A percentile compares a stretch with the other conserved stretches of the same genome.
These are phyloP conservation scores for Pogonomyrmex californicus DNA, from an alignment of 1,140 invertebrate genomes.

Conservation along the genomic window DNA sequence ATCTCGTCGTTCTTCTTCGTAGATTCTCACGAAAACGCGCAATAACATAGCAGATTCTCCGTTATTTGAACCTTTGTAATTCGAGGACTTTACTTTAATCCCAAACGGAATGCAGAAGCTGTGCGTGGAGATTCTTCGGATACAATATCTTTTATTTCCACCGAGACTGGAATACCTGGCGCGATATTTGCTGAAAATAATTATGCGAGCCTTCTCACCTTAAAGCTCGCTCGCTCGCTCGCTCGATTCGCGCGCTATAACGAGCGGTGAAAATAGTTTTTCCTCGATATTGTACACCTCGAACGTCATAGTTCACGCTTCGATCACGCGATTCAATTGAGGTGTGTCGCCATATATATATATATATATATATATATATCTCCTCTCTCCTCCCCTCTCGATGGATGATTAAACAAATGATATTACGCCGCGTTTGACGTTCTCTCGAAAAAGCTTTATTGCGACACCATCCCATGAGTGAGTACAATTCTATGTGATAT, in stretches of 20 bases:
- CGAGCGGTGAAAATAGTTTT: constrained; percentile 31
- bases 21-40: too few species aligned
- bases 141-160: background rate
- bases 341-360: constrained; percentile 66
- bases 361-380: too few species aligned
- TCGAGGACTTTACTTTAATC: background rate
- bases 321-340: constrained; percentile 69
- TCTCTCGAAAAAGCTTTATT: constrained; percentile 58
- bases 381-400: background rate
- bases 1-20: too few species aligned
- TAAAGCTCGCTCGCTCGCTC: background rate
- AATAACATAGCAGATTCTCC: background rate
- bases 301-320: constrained; percentile 51
- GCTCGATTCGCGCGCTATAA: background rate
- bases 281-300: background rate
- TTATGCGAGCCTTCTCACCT: background rate
- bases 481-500: constrained; percentile 4
- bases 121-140: background rate
- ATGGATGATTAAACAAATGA: constrained; percentile 73
- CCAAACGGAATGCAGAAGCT: background rate
- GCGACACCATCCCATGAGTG: constrained; percentile 5
- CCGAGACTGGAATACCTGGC: background rate
- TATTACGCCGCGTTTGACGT: constrained; percentile 65
- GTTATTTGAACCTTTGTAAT: background rate
- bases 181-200: background rate